Base-by-base conservation (phyloP, 2,113 vertebrate genomes). In the Eleginops maclovinus region DNA sequence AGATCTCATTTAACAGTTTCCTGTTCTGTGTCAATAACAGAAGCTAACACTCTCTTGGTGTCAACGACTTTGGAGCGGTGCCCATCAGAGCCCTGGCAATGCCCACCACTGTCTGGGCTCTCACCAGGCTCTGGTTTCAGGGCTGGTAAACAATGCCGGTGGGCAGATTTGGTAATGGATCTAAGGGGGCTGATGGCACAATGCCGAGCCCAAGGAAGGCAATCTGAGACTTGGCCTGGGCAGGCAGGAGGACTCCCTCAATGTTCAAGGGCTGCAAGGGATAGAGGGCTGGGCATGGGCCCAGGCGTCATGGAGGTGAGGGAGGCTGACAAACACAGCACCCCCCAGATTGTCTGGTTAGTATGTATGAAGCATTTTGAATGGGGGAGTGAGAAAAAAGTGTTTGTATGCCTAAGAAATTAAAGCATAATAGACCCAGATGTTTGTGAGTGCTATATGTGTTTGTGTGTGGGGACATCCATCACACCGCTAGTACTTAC, bases 91-190 rank as follows among this genome's bases (percentile, higher is more conserved):
- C 81, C 82, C 90, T 87, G 85, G 78, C 84, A 76, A 9, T 89
- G 87, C 73, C 79, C 53, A 16, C 41, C 75, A 83, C 72, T 36
- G 69, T 89, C 86, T 81, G 55, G 53, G 83, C 86, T 91, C 87
- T 87, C 86, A 90, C 84, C 81, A 41, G 94, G 93, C 75, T 96
- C 88, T 55, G 75, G 86, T 96, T 95, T 93, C 94, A 89, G 26
- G 0, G 83, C 91, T 89, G 80, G 88, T 92, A 92, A 95, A 93
- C 89, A 91, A 94, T 94, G 92, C 93, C 89, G 86, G 88, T 56
- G 92, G 93, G 93, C 89, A 53, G n/a, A 72, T 85, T 83, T 78
- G 89, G 93, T 94, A 95, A 95, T 94, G 87, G 77, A 95, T 94
- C 93, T 88, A 81, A 85, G 51, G 73, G 84, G 7, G 81, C 68